Base-by-base conservation (phyloP, 2,113 vertebrate species). In the Dipodomys stephensi region DNA sequence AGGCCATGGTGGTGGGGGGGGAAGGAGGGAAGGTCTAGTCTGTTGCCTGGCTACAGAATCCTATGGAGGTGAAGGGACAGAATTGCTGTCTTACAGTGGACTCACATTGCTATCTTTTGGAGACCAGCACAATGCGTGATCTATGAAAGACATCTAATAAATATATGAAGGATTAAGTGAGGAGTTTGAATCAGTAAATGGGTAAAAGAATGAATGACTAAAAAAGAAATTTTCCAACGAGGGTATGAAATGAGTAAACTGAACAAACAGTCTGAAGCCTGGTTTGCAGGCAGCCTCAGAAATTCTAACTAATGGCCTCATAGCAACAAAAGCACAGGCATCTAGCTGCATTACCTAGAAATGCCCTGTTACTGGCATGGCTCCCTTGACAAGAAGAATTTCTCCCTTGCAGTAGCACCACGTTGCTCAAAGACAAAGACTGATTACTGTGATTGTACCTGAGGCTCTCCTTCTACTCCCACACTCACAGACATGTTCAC, bases 181-280 rank as follows among this genome's bases (percentile, higher is more conserved):
- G 15, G 16, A 57, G 53, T 57, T 57, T 84, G 64, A 90, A 53
- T 80, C 62, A 53, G 18, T 68, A 72, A 83, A 62, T 82, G 35
- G 62, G 76, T 35, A 74, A 85, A 92, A 93, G 77, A 89, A 87
- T 44, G 64, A 88, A 77, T 65, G 81, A 85, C 25, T 30, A 1
- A 89, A 83, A 68, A 69, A 86, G 19, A 64, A 64, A 64, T 11
- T 18, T 4, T 35, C 71, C 87, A 93, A 46, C 1, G 4, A 82
- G 27, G 30, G 30, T 28, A 57, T 57, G 67, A 91, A 39, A 12
- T 78, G 83, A 88, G 39, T 44, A 57, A 81, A 53, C 25, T 12
- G 19, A 68, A 57, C 22, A 65, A 92, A n/a, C 13, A 64, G 88
- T 44, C 35, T 57, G 27, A 64, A 73, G 77, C 32, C 23, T 12